These are phyloP conservation scores for Sphenopsis melanotis DNA, from an alignment of 2,797 vertebrate species.

Conservation along the genomic window DNA sequence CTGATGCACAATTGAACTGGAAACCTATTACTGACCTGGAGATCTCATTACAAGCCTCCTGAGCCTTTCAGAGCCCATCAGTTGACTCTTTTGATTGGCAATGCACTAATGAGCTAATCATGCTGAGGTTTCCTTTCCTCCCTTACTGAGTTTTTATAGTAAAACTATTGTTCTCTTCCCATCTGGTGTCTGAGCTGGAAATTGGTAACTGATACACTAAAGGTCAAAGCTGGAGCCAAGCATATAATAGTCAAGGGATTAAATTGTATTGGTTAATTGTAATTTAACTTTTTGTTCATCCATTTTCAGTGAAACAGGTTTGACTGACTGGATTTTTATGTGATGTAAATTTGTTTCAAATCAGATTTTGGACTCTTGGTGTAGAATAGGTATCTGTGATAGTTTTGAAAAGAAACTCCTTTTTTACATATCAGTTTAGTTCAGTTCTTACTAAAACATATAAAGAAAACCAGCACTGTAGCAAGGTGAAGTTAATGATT, in stretches of 20 bases:
- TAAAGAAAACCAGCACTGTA: background rate
- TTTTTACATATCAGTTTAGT: background rate
- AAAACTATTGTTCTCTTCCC: slow-evolving; percentile 48
- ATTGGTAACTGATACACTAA: slow-evolving; percentile 12
- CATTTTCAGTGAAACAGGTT: background rate
- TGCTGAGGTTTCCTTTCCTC: slow-evolving; percentile 27
- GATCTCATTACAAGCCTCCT: background rate
- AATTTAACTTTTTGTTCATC: background rate
- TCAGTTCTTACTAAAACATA: background rate
- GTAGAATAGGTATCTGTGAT: background rate
- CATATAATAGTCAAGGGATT: background rate
- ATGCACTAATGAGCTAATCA: slow-evolving; percentile 38
- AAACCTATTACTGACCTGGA: background rate
- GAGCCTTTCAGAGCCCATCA: slow-evolving; percentile 16
- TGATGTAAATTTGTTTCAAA: background rate
- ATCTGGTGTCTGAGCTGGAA: slow-evolving; percentile 57
- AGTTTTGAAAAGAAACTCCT: background rate
- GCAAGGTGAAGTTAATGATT: background rate
- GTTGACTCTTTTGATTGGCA: slow-evolving; percentile 1
- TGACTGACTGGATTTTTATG: background rate
- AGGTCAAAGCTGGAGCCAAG: slow-evolving; percentile 28
- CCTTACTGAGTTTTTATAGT: slow-evolving; percentile 26
- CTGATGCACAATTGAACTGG: background rate
- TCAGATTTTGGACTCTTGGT: background rate
- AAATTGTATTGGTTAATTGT: slow-evolving; percentile 36